phyloP scores from a whole-genome alignment of 2,888 invertebrate genomes.

The Xanthostigma xanthostigma region DNA sequence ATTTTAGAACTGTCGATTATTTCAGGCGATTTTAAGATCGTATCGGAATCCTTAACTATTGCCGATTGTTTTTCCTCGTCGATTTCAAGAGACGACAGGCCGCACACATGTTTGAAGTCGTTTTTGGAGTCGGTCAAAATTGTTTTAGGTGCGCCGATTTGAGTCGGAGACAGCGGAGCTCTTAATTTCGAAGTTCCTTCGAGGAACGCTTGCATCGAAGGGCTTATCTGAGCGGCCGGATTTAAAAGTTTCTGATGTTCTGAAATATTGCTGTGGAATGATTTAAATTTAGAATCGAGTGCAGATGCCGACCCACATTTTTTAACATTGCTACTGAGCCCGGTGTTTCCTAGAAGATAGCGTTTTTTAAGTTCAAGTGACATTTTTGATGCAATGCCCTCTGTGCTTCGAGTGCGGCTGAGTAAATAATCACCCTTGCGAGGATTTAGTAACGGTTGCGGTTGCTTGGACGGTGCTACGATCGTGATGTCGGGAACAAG shows the following conservation, averaged over 20 bases:
- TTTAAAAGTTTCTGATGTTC: conserved; percentile 77
- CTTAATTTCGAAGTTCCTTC: conserved; percentile 30
- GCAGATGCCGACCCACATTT: conserved; percentile 74
- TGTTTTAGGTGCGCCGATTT: neutral
- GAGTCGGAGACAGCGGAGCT: conserved; percentile 25
- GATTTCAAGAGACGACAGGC: neutral
- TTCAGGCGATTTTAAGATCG: conserved; percentile 6
- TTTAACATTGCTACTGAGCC: conserved; percentile 50
- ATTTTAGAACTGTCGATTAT: conserved; percentile 9
- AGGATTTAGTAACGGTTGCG: conserved; percentile 35
- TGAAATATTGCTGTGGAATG: conserved; percentile 70
- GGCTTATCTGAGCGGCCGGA: conserved; percentile 54
- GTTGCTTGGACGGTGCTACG: conserved; percentile 7
- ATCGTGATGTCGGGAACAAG: conserved; percentile 20
- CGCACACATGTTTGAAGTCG: conserved; percentile 1
- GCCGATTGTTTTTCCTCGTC: no score
- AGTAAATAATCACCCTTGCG: conserved; percentile 60
- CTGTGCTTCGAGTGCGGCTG: conserved; percentile 71
- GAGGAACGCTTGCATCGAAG: conserved; percentile 53
- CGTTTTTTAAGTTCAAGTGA: conserved; percentile 75
- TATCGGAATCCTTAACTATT: no score
- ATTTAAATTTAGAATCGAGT: conserved; percentile 70
- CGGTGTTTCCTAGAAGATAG: conserved; percentile 62
- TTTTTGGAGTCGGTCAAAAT: neutral
- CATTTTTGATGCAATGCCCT: conserved; percentile 75